Evolutionary conservation across 2,888 invertebrate genomes (phyloP), one percentile per base, ranked within the genome.

Genomic region (Drosophila meridionalis): DNA sequence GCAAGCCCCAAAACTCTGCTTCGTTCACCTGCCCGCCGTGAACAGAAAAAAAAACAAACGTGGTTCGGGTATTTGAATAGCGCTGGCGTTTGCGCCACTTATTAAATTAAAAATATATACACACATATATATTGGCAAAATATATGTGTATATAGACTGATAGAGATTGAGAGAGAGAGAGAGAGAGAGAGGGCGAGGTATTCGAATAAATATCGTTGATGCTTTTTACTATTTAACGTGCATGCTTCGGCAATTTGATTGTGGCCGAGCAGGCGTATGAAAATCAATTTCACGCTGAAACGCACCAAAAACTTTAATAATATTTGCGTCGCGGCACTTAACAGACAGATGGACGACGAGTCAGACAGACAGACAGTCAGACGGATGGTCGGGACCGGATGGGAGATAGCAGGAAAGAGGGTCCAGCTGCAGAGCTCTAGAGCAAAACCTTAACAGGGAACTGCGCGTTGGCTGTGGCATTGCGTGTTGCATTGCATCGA

Each of bases 261-360:
- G 87, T 83, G 90, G 89, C 80, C 85, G 89, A 89, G 87, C 85
- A 87, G 87, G 90, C 87, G 90, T 84, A 87, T 89, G 90, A 87
- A 87, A 87, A 90, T 90, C 90, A 87, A 87, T 87, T 87, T 87
- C 84, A 87, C 87, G 90, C 89, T 84, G 90, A 89, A 90, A 78
- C 84, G 87, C 87, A 89, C 84, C 87, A 90, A 90, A 89, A 90
- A 87, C 90, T 90, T 87, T 90, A 87, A 87, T 87, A 90, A 90
- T 90, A 87, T 90, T 89, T 85, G 88, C 88, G 88, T 83, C 79
- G 88, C 90, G 78, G 88, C 89, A 88, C 84, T 87, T 89, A 85
- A 78, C 89, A 76, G 82, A 77, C 82, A 77, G 60, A 62, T 8
- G 62, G 65, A 69, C 68, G 45, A 43, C 9, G n/a, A 61, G 55